Base-by-base conservation (phyloP, 1,140 invertebrate species). In the Drosophila navojoa region DNA sequence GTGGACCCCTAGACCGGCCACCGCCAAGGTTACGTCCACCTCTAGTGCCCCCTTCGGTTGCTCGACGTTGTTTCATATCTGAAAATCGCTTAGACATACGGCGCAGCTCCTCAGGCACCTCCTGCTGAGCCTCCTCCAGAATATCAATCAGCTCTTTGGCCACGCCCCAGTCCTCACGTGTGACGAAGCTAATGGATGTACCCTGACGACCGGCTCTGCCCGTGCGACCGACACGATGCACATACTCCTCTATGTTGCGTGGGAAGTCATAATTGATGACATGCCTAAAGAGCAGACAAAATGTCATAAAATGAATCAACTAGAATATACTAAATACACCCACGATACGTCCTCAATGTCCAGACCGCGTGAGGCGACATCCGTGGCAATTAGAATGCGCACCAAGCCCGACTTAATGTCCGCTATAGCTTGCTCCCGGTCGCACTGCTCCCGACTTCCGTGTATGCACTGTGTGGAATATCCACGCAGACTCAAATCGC, bases 221-320 rank as follows among this genome's bases (percentile, higher is more conserved):
- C 0, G 97, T 98, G 70, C 97, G 93, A 0, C 97, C 97, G 52
- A 98, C 96, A 50, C 96, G 93, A 89, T 97, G 97, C 13, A 98
- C 97, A 93, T 97, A 98, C 81, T 98, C 97, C 90, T 98, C 97
- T 84, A 98, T 96, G 84, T 98, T 96, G 9, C 95, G 93, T 0
- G 98, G 97, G 81, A 98, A 98, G 92, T 99, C 97, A 82, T 95
- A 97, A 92, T 99, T 99, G 13, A 97, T 93, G 1, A 97, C 96
- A 92, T 92, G 81, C 0, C 91, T 91, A 35, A n/a, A n/a, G 22
- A 25, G 7, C 10, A 15, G 5, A 57, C 22, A 58, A 0, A 35
- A 6, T 4, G 15, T 9, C 4, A 19, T 16, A 2, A 35, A 10
- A 11, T 3, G 4, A 15, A 47, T 47, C 11, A n/a, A 53, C 35